These are phyloP conservation scores for Eunapius fragilis DNA, from an alignment of 37 sponge, comb jelly and placozoan genomes.

Conservation along the genomic window DNA sequence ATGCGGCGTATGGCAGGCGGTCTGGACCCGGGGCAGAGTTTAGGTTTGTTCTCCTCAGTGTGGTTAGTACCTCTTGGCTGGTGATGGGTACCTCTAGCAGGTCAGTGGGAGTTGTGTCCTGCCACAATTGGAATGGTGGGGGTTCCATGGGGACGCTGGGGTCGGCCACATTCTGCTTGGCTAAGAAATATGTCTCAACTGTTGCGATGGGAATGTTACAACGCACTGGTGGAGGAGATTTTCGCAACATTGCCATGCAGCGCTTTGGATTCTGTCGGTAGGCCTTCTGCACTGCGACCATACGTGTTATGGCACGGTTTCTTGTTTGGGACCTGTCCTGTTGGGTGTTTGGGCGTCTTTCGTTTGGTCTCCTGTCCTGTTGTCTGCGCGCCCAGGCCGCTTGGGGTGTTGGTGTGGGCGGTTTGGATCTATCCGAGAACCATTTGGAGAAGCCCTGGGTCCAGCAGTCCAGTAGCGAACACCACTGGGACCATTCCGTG, in stretches of 20 bases:
- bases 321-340: background rate
- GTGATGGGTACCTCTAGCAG: conserved; percentile 6
- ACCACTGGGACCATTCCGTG: background rate
- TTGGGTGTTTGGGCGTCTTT: background rate
- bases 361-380: background rate
- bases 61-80: conserved; percentile 10
- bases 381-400: background rate
- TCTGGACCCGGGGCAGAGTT: conserved; percentile 47
- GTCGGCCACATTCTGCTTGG: background rate
- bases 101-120: conserved; percentile 1
- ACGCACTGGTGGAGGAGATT: background rate
- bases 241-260: background rate
- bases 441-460: background rate
- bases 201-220: background rate
- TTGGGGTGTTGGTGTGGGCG: background rate
- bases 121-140: background rate
- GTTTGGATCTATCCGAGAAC: background rate
- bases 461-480: background rate
- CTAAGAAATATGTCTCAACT: background rate
- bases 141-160: background rate
- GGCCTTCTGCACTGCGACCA: background rate
- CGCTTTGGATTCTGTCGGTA: background rate
- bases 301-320: background rate
- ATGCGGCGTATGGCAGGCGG: conserved; percentile 1
- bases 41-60: conserved; percentile 1